Percentiles rank a stretch among this genome's conserved stretches.
These are phyloP conservation scores for Dicranocentrus wangi DNA, from an alignment of 2,888 invertebrate species.

Conservation along the genomic window DNA sequence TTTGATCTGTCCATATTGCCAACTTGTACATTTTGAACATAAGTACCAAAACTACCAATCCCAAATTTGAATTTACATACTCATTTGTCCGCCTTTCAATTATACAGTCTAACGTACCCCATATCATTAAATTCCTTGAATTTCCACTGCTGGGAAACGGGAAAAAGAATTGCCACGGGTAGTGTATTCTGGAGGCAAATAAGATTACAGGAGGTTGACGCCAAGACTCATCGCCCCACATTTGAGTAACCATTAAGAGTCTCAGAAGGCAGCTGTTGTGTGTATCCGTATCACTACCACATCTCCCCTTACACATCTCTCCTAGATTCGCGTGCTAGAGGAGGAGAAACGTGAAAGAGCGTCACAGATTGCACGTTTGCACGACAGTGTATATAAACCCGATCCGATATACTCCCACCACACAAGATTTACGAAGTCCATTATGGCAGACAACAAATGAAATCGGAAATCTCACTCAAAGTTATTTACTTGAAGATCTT, in stretches of 20 bases:
- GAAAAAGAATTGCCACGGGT: too few species aligned
- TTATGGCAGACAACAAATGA: slow-evolving; percentile 61
- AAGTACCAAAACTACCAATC: too few species aligned
- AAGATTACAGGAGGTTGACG: neutral
- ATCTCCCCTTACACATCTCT: neutral
- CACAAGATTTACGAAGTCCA: slow-evolving; percentile 60
- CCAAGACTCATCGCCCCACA: neutral
- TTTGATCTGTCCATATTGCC: too few species aligned
- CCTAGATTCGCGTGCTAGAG: too few species aligned
- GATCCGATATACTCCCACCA: slow-evolving; percentile 24
- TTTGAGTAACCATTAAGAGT: neutral
- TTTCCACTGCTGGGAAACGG: too few species aligned
- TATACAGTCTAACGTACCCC: too few species aligned
- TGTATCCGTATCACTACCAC: neutral
- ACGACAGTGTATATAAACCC: too few species aligned
- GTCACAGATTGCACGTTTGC: neutral
- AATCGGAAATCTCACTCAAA: slow-evolving; percentile 65
- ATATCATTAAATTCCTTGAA: too few species aligned
- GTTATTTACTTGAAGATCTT: slow-evolving; percentile 63
- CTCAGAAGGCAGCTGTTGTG: slow-evolving; percentile 12
- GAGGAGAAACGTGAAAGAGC: neutral
- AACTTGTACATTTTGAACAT: too few species aligned
- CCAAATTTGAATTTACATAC: too few species aligned
- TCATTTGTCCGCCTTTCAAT: too few species aligned
- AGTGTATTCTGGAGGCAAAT: neutral